Base-by-base conservation (phyloP, 1,140 invertebrate genomes). In the Lucilia cuprina region DNA sequence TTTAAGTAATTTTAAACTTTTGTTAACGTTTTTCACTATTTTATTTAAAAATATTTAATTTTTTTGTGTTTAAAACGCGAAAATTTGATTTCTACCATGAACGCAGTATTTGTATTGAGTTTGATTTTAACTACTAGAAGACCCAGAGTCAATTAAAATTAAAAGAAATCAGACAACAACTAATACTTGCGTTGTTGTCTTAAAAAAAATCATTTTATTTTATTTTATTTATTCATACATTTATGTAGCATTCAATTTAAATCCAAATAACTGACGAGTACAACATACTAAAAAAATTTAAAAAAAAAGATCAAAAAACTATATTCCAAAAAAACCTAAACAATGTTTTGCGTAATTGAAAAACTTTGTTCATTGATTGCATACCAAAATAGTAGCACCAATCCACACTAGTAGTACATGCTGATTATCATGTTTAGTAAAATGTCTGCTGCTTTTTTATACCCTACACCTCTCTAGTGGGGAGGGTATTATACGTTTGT, bases 271-370 rank as follows among this genome's bases (percentile, higher is more conserved):
- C 7, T 60, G 65, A 70, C 65, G 65, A 70, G 65, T n/a, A 70
- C 65, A 21, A 70, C 19, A 70, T 70, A 70, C 12, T 21, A 21
- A 70, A 55, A 41, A 41, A 7, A 41, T 41, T 8, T 5, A 41
- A 17, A 60, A 60, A 60, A 60, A 17, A n/a, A 60, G 14, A 14
- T 60, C 14, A 41, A 60, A 30, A 30, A 60, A 60, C 14, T 60
- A n/a, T 17, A 60, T 60, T 2, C 3, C 25, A 30, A 30, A 70
- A 70, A 70, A 70, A 21, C n/a, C 65, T 21, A 70, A 70, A 80
- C 77, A n/a, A 50, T 21, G 77, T 80, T 80, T 55, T 80, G 77
- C 77, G 77, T 80, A 80, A 80, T 80, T 13, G 41, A 80, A 49
- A 41, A 41, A 80, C 13, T 80, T 80, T n/a, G 77, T 80, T 49